Base-by-base conservation (phyloP, 2,113 vertebrate genomes). In the Clupea harengus region DNA sequence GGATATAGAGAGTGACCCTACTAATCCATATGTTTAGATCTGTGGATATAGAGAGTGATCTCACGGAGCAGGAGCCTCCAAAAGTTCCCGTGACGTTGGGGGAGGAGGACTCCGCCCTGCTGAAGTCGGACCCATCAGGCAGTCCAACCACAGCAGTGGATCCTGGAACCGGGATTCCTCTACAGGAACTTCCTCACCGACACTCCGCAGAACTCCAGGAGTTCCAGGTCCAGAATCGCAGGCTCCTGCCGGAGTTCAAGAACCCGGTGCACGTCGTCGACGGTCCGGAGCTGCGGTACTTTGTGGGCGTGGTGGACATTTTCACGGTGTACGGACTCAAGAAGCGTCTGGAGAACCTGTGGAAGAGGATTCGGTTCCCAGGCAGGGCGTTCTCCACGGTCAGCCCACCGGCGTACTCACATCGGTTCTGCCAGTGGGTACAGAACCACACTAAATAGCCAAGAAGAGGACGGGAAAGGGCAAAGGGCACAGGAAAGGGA, bases 281-380 rank as follows among this genome's bases (percentile, higher is more conserved):
- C 0, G 97, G 97, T 15, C 94, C 96, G 0, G 95, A 97, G 57
- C 93, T 94, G 7, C 96, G 97, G 88, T 97, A 97, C 91, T 97
- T 97, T 84, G 88, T 98, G 2, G 97, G 97, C 82, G 95, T 98
- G 47, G 95, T 98, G 60, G 97, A 98, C 90, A 94, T 98, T 86
- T 95, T 96, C 88, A 98, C 97, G 0, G 96, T 96, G 47, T 98
- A 97, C 83, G 90, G 95, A 85, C 93, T 96, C 83, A 95, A 91
- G 89, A 98, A 97, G 89, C 93, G 92, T 81, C 88, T 98, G 78
- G 97, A 97, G 89, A 87, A 95, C 84, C 85, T 95, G 60, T 98
- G 97, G 97, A 98, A 98, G 89, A 94, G 92, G 32, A 87, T 97
- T 72, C 93, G 96, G 45, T 92, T 96, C 85, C 95, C 94, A 0